Evolutionary conservation across 1,140 invertebrate genomes (phyloP).

Genomic region (Radopholus similis): DNA sequence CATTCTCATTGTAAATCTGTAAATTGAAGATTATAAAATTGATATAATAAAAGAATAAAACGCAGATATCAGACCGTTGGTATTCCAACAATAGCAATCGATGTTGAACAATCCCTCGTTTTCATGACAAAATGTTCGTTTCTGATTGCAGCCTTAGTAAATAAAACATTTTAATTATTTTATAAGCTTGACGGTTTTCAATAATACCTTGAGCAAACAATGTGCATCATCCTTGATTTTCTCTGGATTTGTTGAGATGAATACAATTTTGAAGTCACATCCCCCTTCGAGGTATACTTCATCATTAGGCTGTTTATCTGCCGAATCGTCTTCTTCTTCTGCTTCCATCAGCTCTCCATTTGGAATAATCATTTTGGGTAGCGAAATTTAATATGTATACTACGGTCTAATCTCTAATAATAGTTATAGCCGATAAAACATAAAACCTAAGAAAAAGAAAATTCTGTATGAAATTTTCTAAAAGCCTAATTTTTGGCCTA

Average conservation of each 20-base stretch:
- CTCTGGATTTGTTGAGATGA: slow-evolving; percentile 1
- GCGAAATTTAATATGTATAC: too few species aligned
- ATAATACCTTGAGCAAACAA: neutral
- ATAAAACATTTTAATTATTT: neutral
- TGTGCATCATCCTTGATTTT: slow-evolving; percentile 2
- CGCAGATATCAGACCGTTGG: too few species aligned
- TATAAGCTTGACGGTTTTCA: neutral
- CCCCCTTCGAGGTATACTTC: too few species aligned
- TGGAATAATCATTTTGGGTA: too few species aligned
- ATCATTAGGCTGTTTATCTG: too few species aligned
- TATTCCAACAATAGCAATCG: neutral
- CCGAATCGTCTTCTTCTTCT: too few species aligned
- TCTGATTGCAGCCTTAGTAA: neutral
- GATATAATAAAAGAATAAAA: neutral
- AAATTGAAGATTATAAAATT: neutral
- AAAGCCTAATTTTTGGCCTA: too few species aligned
- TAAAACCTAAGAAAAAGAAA: too few species aligned
- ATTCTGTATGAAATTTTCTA: too few species aligned
- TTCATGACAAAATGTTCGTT: neutral
- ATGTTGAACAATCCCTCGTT: neutral
- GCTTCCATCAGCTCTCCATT: too few species aligned
- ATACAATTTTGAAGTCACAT: slow-evolving; percentile 15
- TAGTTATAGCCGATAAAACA: too few species aligned
- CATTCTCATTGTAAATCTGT: neutral
- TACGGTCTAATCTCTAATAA: too few species aligned